phyloP scores from a whole-genome alignment of 2,113 vertebrate genomes.

The Ptychochromis oligacanthus region DNA sequence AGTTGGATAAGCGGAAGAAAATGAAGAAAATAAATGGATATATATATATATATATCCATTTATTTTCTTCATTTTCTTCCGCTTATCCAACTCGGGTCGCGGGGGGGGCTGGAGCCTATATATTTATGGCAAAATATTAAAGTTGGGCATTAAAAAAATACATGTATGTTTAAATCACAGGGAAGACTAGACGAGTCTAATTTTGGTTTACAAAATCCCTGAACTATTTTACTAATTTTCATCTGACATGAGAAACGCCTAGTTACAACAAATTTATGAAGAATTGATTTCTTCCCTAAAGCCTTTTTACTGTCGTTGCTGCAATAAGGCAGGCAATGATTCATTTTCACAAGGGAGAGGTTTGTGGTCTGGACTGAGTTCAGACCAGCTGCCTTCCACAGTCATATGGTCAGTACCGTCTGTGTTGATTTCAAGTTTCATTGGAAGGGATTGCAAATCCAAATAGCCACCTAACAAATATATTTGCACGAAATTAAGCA shows the following conservation, averaged over 20 bases:
- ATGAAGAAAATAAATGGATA: too few relatives aligned
- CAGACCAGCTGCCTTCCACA: conserved; percentile 48
- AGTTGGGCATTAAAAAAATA: not conserved
- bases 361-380: conserved; percentile 58
- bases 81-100: too few relatives aligned
- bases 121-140: not conserved
- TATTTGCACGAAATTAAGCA: not conserved
- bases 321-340: conserved; percentile 29
- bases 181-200: not conserved
- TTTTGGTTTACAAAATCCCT: not conserved
- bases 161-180: not conserved
- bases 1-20: too few relatives aligned
- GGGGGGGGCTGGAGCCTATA: too few relatives aligned
- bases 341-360: conserved; percentile 50
- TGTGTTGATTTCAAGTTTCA: not conserved
- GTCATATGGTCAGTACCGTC: not conserved
- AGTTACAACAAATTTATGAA: not conserved
- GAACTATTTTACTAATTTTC: not conserved
- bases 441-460: conserved; percentile 1
- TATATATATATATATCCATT: too few relatives aligned
- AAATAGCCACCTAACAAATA: conserved; percentile 7
- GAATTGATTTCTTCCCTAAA: not conserved
- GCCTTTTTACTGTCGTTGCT: conserved; percentile 23
- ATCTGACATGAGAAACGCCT: conserved; percentile 9
- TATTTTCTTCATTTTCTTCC: too few relatives aligned